Evolutionary conservation across 1,140 invertebrate species (phyloP).

Genomic region (Drosophila nigrodunni): DNA sequence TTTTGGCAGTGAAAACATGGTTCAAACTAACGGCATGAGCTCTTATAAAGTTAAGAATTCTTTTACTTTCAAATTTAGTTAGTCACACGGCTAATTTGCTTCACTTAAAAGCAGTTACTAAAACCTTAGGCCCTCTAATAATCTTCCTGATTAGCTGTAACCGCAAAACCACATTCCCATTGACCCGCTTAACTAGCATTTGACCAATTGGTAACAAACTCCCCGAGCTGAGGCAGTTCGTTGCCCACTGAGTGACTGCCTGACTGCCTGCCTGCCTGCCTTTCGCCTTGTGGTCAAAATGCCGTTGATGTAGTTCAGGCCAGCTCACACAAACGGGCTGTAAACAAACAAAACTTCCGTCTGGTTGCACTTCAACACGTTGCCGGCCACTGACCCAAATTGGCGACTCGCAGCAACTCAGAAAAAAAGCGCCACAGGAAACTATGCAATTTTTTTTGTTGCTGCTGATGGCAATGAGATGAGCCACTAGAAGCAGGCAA

Average conservation of each 20-base stretch:
- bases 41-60: too few relatives aligned
- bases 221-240: conserved; percentile 26
- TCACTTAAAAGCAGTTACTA: background rate
- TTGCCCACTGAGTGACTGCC: conserved; percentile 6
- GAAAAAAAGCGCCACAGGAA: conserved; percentile 64
- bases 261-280: background rate
- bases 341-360: conserved; percentile 66
- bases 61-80: background rate
- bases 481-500: conserved; percentile 10
- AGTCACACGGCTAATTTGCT: background rate
- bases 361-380: conserved; percentile 72
- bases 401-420: conserved; percentile 48
- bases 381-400: conserved; percentile 65
- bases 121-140: background rate
- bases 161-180: conserved; percentile 25
- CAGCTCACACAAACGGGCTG: conserved; percentile 6
- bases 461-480: background rate
- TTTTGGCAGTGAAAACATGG: too few relatives aligned
- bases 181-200: conserved; percentile 9
- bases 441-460: conserved; percentile 37
- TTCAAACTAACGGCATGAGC: too few relatives aligned
- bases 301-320: conserved; percentile 6
- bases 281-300: conserved; percentile 31
- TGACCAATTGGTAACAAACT: conserved; percentile 17
- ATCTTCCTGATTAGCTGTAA: conserved; percentile 23